Conservation (phyloP, 2,888 invertebrate species). For the Drosophila emarginata region DNA sequence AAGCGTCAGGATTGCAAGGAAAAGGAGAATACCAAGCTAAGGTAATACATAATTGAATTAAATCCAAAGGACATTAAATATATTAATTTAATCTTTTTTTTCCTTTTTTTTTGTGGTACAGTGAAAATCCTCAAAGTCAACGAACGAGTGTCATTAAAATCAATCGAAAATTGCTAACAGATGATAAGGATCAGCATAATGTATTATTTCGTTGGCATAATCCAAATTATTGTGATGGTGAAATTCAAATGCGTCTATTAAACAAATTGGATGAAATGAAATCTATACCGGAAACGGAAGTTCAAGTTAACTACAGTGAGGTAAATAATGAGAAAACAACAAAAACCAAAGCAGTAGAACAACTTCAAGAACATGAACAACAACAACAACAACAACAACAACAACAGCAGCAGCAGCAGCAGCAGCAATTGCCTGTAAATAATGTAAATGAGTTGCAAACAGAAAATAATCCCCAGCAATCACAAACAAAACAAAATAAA, state of each 20-base stretch:
- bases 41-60: neutral
- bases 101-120: neutral
- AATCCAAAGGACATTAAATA: neutral
- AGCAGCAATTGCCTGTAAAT: neutral
- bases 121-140: neutral
- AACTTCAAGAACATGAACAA: slow-evolving; percentile 1
- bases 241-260: slow-evolving; percentile 34
- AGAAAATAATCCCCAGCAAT: neutral
- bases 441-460: neutral
- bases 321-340: neutral
- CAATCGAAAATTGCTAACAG: neutral
- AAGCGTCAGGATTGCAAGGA: neutral
- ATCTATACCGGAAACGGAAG: neutral
- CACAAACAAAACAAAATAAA: too few species aligned
- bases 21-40: neutral
- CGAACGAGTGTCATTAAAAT: slow-evolving; percentile 25
- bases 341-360: neutral
- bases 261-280: neutral
- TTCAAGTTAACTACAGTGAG: slow-evolving; percentile 6
- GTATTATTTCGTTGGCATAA: slow-evolving; percentile 52
- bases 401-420: slow-evolving; percentile 19
- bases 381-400: neutral
- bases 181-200: slow-evolving; percentile 10
- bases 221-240: slow-evolving; percentile 28
- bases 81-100: neutral